phyloP scores from a whole-genome alignment of 2,113 vertebrate species.

The Pao palembangensis region DNA sequence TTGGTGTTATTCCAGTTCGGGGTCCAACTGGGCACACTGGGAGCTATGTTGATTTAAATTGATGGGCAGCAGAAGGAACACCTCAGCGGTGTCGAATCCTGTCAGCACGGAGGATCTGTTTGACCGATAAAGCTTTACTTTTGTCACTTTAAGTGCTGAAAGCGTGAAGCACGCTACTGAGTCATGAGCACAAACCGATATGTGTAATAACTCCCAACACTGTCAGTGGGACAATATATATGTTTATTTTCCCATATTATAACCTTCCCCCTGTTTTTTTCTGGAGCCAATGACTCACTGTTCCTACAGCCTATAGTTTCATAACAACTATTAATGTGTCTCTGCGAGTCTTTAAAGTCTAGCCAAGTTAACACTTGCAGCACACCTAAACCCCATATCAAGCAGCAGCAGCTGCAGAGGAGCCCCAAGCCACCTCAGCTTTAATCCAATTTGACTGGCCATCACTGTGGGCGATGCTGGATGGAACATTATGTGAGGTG shows the following conservation, averaged over 20 bases:
- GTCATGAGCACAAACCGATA: constrained; percentile 15
- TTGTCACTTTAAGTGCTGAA: not conserved
- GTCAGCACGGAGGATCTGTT: not conserved
- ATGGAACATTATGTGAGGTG: constrained; percentile 72
- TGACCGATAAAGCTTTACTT: not conserved
- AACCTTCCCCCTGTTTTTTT: constrained; percentile 20
- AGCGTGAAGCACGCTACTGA: not conserved
- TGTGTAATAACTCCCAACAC: not conserved
- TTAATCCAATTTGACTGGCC: constrained; percentile 80
- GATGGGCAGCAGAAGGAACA: no score
- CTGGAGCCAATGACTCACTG: constrained; percentile 51
- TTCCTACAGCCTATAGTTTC: constrained; percentile 48
- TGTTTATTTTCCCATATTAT: constrained; percentile 35
- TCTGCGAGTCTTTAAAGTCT: constrained; percentile 70
- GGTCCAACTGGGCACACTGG: no score
- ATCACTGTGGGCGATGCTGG: constrained; percentile 75
- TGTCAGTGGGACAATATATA: not conserved
- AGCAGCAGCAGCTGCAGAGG: constrained; percentile 74
- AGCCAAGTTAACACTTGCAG: constrained; percentile 72
- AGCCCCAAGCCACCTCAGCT: constrained; percentile 74
- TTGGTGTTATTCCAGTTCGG: no score
- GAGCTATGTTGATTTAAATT: no score
- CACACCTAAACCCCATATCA: constrained; percentile 80
- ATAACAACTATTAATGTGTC: constrained; percentile 67
- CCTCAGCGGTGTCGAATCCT: no score